Percentiles rank a stretch among this genome's conserved stretches.
Conservation (phyloP, 1,140 invertebrate species). For the Battus philenor region DNA sequence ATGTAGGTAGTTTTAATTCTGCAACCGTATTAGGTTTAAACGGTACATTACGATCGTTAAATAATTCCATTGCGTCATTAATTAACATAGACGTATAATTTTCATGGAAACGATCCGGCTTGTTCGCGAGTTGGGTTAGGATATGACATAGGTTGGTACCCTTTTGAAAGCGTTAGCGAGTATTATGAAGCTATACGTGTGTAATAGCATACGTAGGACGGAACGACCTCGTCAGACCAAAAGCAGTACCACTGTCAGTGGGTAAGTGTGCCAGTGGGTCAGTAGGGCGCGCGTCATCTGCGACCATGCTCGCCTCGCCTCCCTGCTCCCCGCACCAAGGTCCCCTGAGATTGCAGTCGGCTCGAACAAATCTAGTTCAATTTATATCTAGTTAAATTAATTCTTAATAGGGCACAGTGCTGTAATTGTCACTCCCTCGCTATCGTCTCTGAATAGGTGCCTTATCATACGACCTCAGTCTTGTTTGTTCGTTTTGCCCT, state of each 20-base stretch:
- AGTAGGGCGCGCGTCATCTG: constrained; percentile 70
- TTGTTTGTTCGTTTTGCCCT: too few species aligned
- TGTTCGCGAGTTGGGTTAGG: neutral
- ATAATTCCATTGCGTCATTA: too few species aligned
- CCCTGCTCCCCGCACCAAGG: constrained; percentile 48
- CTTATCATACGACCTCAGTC: neutral
- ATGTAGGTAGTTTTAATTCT: constrained; percentile 15
- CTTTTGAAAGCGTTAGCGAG: neutral
- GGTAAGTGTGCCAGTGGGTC: constrained; percentile 73
- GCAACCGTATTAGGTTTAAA: too few species aligned
- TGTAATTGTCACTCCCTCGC: constrained; percentile 1
- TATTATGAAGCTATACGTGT: constrained; percentile 12
- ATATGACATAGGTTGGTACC: too few species aligned
- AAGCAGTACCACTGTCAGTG: constrained; percentile 73
- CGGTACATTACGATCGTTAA: too few species aligned
- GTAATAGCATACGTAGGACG: constrained; percentile 55
- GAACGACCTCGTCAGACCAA: constrained; percentile 63
- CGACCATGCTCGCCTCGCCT: constrained; percentile 44
- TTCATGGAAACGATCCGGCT: too few species aligned
- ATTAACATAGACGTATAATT: too few species aligned
- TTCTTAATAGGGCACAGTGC: constrained; percentile 32
- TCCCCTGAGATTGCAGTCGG: constrained; percentile 59
- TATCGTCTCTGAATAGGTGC: neutral
- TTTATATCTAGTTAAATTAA: too few species aligned
- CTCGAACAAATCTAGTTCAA: constrained; percentile 45